phyloP scores from a whole-genome alignment of 2,888 invertebrate species.

The Phyllotreta striolata region DNA sequence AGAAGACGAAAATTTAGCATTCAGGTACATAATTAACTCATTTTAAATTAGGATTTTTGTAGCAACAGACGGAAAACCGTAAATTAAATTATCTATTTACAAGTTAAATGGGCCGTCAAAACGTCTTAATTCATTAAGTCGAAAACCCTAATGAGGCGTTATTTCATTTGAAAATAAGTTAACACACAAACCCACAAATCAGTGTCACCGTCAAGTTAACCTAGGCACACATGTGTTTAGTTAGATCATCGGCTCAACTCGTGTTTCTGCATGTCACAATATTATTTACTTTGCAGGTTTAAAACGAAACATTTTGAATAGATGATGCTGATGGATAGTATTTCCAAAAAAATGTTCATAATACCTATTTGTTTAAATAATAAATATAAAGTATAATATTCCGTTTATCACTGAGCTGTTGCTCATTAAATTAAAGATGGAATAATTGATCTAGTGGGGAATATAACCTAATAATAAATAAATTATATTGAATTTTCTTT shows the following conservation, averaged over 20 bases:
- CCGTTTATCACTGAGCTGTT: too few species aligned
- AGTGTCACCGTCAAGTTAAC: slow-evolving; percentile 12
- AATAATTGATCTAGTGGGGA: too few species aligned
- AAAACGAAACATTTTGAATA: slow-evolving; percentile 10
- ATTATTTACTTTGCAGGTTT: slow-evolving; percentile 13
- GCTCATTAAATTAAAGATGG: too few species aligned
- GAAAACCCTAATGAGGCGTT: slow-evolving; percentile 14
- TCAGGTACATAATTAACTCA: too few species aligned
- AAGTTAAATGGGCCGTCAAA: slow-evolving; percentile 10
- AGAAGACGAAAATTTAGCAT: too few species aligned
- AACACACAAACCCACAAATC: slow-evolving; percentile 10
- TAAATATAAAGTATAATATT: too few species aligned
- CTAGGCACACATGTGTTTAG: slow-evolving; percentile 12
- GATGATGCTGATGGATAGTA: neutral
- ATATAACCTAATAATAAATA: too few species aligned
- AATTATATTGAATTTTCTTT: too few species aligned
- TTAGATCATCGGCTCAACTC: slow-evolving; percentile 8
- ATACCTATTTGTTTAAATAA: neutral
- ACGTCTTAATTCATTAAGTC: slow-evolving; percentile 6
- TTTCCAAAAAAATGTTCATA: neutral
- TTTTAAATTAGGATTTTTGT: too few species aligned
- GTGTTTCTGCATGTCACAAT: slow-evolving; percentile 18
- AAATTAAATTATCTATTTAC: too few species aligned
- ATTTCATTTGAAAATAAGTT: slow-evolving; percentile 15
- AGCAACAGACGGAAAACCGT: too few species aligned